Conservation (phyloP, 2,888 invertebrate species). For the Drosophila greeni region DNA sequence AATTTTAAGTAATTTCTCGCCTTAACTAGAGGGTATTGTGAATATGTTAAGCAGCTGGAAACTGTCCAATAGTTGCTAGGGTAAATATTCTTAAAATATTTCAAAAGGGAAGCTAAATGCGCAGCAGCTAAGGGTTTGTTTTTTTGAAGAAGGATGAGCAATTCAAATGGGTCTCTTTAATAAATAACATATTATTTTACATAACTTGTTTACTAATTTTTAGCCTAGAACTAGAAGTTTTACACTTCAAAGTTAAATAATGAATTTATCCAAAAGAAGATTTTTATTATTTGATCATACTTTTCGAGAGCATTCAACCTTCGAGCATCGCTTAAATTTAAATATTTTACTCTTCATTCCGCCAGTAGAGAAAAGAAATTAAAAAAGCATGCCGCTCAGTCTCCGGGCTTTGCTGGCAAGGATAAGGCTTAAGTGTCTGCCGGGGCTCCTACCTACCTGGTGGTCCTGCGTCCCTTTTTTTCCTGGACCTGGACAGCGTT, state of each 20-base stretch:
- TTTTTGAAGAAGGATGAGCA: neutral
- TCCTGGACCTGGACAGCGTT: slow-evolving; percentile 19
- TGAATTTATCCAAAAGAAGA: no score
- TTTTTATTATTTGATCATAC: no score
- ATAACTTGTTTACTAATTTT: neutral
- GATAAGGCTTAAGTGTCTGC: slow-evolving; percentile 67
- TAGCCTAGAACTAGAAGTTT: no score
- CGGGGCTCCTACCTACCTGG: slow-evolving; percentile 21
- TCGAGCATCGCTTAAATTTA: neutral
- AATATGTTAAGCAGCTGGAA: slow-evolving; percentile 8
- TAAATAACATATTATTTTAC: neutral
- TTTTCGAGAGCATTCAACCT: slow-evolving; percentile 16
- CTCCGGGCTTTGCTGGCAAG: slow-evolving; percentile 36
- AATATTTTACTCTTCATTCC: slow-evolving; percentile 4
- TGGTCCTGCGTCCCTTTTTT: slow-evolving; percentile 20
- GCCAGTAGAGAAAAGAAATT: slow-evolving; percentile 55
- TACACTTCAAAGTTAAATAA: no score
- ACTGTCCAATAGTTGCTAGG: no score
- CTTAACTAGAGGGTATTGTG: slow-evolving; percentile 28
- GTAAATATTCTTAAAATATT: neutral
- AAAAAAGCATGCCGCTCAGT: slow-evolving; percentile 43
- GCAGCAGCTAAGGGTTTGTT: no score
- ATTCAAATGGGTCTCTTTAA: neutral
- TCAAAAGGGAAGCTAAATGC: no score
- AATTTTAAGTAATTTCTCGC: slow-evolving; percentile 67